Evolutionary conservation across 2,888 invertebrate genomes (phyloP).

Genomic region (Apocheima hispidaria): DNA sequence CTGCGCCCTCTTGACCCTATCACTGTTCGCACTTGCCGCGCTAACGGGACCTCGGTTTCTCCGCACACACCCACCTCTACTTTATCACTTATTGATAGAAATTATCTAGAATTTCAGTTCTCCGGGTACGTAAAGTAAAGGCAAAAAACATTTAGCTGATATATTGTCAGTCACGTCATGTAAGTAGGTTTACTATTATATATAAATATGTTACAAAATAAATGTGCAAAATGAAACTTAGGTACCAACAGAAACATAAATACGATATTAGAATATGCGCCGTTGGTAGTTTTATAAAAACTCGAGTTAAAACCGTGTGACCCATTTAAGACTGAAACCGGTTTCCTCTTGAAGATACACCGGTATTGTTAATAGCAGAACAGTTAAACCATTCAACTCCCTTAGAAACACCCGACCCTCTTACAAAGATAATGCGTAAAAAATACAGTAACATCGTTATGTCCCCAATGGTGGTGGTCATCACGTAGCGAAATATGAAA

Average conservation of each 20-base stretch:
- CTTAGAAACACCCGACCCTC: slow-evolving; percentile 79
- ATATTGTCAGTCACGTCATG: slow-evolving; percentile 18
- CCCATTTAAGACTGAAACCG: slow-evolving; percentile 84
- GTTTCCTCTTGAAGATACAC: slow-evolving; percentile 81
- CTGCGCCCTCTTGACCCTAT: slow-evolving; percentile 82
- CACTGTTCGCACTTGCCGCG: slow-evolving; percentile 75
- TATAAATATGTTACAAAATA: background rate
- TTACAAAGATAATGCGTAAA: slow-evolving; percentile 79
- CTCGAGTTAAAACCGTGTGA: slow-evolving; percentile 83
- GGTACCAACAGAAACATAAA: slow-evolving; percentile 25
- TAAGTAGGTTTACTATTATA: background rate
- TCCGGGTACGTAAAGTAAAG: slow-evolving; percentile 31
- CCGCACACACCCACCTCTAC: slow-evolving; percentile 54
- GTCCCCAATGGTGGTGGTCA: slow-evolving; percentile 71
- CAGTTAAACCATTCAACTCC: slow-evolving; percentile 81
- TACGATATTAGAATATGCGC: slow-evolving; percentile 44
- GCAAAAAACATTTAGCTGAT: slow-evolving; percentile 21
- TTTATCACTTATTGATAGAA: slow-evolving; percentile 60
- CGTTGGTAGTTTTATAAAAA: slow-evolving; percentile 70
- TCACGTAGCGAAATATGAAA: slow-evolving; percentile 72
- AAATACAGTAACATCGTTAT: slow-evolving; percentile 77
- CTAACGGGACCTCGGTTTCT: slow-evolving; percentile 81
- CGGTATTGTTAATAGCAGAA: slow-evolving; percentile 79
- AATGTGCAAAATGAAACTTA: slow-evolving; percentile 18
- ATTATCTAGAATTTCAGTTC: slow-evolving; percentile 59